A percentile compares a stretch with the other conserved stretches of the same genome.
Evolutionary conservation across 35 echinoderm and acorn worm species (phyloP).

Genomic region (Anneissia japonica): DNA sequence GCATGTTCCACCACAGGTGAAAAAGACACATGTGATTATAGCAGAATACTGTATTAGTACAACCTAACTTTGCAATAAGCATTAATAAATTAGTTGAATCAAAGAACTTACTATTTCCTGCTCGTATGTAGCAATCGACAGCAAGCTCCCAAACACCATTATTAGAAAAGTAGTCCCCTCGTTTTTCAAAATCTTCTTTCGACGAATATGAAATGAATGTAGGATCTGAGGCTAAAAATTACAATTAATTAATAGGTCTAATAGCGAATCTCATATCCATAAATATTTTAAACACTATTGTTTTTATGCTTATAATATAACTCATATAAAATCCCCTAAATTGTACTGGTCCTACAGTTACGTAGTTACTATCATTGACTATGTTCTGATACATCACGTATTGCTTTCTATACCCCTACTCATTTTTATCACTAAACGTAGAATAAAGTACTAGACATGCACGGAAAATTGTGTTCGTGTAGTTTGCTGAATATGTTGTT

Average conservation of each 20-base stretch:
- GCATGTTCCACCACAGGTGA: too few species aligned
- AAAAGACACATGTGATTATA: too few species aligned
- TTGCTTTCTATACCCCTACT: too few species aligned
- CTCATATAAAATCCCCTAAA: not conserved
- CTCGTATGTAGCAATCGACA: slow-evolving; percentile 34
- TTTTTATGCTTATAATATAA: not conserved
- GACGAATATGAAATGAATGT: slow-evolving; percentile 38
- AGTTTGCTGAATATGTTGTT: not conserved
- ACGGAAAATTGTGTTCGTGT: too few species aligned
- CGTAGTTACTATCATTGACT: too few species aligned
- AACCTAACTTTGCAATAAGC: too few species aligned
- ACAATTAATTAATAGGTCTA: not conserved
- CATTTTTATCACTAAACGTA: too few species aligned
- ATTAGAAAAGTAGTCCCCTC: slow-evolving; percentile 52
- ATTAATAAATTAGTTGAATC: too few species aligned
- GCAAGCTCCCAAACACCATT: slow-evolving; percentile 45
- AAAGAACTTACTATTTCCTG: slow-evolving; percentile 15
- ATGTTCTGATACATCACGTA: too few species aligned
- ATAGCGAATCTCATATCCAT: not conserved
- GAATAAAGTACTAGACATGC: too few species aligned
- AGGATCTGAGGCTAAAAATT: slow-evolving; percentile 13
- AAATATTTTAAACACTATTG: not conserved
- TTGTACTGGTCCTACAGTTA: too few species aligned
- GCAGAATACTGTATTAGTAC: too few species aligned
- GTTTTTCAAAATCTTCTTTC: slow-evolving; percentile 29